Base-by-base conservation (phyloP, 2,113 vertebrate genomes). In the Phalacrocorax carbo region DNA sequence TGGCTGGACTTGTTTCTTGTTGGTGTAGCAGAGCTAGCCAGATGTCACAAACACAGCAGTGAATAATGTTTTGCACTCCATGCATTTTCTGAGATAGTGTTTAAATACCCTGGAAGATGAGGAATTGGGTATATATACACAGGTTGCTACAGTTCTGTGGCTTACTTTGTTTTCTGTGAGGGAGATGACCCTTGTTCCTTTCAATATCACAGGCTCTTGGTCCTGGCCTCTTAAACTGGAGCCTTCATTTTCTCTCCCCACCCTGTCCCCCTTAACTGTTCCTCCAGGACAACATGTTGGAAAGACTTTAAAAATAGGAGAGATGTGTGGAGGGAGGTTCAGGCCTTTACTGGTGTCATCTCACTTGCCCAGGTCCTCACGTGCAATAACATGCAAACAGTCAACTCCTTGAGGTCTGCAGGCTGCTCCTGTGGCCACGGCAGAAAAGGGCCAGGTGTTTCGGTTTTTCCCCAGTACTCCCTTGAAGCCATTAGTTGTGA, bases 351-450 rank as follows among this genome's bases (percentile, higher is more conserved):
- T 51, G 62, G 18, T 32, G 49, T 62, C 49, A 8, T 69, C 19
- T 80, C 40, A 68, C 22, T 75, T 75, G 54, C 32, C n/a, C 40
- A 51, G 15, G 29, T 76, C 29, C 29, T 60, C 21, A 17, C 0
- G 1, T 40, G 23, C 42, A 40, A 19, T 70, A 26, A 17, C 36
- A 19, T 30, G 14, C 62, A 51, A 69, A 29, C 34, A 17, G 32
- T 76, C 29, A 11, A 16, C 8, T 4, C 42, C 32, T 58, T 69
- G n/a, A 49, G 69, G 46, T 40, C 55, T 75, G 19, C 68, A 75
- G 32, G 9, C 25, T 27, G 25, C 19, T 62, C 7, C 36, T 0
- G 0, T 68, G 32, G 16, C 66, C 20, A 44, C 1, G 5, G 36
- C n/a, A 71, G 29, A 78, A 81, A 32, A 54, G 17, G 36, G n/a